Base-by-base conservation (phyloP, 2,888 invertebrate species). In the Eumerus sabulonum region DNA sequence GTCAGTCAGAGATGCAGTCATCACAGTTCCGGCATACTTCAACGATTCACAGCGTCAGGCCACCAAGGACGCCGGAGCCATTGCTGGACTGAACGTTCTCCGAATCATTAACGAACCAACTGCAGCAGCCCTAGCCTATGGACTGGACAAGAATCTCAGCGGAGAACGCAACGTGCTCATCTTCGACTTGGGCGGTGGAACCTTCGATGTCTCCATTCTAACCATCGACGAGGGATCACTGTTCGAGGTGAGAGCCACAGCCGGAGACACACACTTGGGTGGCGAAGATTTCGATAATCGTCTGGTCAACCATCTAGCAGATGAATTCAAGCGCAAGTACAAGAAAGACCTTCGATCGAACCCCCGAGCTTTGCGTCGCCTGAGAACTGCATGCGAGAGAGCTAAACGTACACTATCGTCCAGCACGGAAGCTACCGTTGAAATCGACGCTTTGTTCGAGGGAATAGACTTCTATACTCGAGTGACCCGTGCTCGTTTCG, bases 201-300 rank as follows among this genome's bases (percentile, higher is more conserved):
- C 96, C 83, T 97, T 97, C 88, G 97, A 97, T 90, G 97, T 97
- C 50, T 97, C 97, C 81, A 95, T 97, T 85, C 90, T 97, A 85
- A 96, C 96, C 84, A 97, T 97, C 86, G 97, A 96, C 89, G 96
- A 97, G 87, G 93, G 96, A 90, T 82, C 82, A 0, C 92, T 94
- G 84, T 97, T 97, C 88, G 97, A 97, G 87, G 97, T 96, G n/a
- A 96, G 96, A 87, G 95, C 96, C 9, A 97, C 96, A 27, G 95
- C 96, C 73, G 96, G 96, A 81, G 96, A 97, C 87, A 97, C 96
- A 81, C 97, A 96, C 86, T 92, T 96, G 89, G 96, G 96, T 84
- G 96, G 96, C 79, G 96, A 96, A 90, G 96, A 96, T 90, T 95
- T 95, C 84, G 96, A 96, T 44, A 95, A 94, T 89, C 91, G 95